These are phyloP conservation scores for Serilophus lunatus DNA, from an alignment of 2,113 vertebrate species.

Conservation along the genomic window DNA sequence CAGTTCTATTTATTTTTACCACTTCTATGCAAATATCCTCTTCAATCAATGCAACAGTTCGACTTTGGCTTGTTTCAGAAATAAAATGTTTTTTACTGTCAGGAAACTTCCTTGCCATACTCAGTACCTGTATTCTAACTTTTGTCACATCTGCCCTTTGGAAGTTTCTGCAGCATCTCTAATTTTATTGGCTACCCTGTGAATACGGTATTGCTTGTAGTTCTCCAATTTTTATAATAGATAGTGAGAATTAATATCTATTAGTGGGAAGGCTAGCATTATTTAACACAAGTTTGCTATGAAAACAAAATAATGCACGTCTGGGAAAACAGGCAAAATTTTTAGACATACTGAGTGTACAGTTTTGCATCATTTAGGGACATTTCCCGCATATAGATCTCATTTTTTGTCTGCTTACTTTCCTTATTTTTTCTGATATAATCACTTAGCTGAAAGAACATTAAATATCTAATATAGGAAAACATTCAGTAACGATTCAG, in stretches of 20 bases:
- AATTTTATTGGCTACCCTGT: not conserved
- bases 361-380: not conserved
- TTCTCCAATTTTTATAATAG: not conserved
- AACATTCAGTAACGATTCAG: not conserved
- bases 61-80: not conserved
- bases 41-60: slow-evolving; percentile 1
- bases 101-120: not conserved
- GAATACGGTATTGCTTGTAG: not conserved
- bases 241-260: not conserved
- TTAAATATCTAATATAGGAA: not conserved
- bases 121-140: not conserved
- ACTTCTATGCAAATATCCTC: not conserved
- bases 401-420: not conserved
- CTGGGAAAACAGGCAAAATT: not conserved
- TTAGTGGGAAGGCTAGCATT: not conserved
- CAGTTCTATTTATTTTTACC: not conserved
- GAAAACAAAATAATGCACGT: not conserved
- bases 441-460: not conserved
- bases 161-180: not conserved
- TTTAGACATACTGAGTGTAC: not conserved
- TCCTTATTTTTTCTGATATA: not conserved
- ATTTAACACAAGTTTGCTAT: not conserved
- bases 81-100: not conserved
- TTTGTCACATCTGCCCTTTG: not conserved
- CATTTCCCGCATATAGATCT: not conserved